These are phyloP conservation scores for Bellardia bayeri DNA, from an alignment of 2,888 invertebrate genomes.

Conservation along the genomic window DNA sequence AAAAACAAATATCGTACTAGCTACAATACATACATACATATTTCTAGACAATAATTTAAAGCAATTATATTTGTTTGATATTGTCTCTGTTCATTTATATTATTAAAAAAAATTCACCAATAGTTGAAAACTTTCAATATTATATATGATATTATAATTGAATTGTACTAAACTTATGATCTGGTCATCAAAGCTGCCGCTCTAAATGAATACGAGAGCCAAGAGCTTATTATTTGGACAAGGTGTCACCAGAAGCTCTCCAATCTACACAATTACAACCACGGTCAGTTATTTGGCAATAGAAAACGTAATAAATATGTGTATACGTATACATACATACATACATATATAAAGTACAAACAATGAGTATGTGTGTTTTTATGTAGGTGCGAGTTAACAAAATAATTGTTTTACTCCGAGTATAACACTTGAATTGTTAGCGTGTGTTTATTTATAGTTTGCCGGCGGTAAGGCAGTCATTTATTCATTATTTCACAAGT, in stretches of 20 bases:
- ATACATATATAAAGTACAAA: neutral
- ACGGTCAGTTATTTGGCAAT: neutral
- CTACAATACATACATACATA: neutral
- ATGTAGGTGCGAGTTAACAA: slow-evolving; percentile 27
- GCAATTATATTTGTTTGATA: neutral
- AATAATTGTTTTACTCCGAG: slow-evolving; percentile 48
- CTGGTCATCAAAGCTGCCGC: slow-evolving; percentile 80
- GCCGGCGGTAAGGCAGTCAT: slow-evolving; percentile 55
- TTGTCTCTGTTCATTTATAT: neutral
- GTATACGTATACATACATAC: neutral
- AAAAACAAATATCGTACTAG: too few relatives aligned
- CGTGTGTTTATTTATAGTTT: slow-evolving; percentile 36
- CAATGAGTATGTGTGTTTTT: neutral
- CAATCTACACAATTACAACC: neutral
- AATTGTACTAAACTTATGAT: slow-evolving; percentile 79
- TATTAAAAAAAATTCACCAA: neutral
- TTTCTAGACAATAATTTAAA: neutral
- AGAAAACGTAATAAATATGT: neutral
- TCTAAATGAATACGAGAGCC: slow-evolving; percentile 4
- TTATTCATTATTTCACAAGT: slow-evolving; percentile 39
- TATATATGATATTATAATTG: slow-evolving; percentile 75
- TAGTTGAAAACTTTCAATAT: slow-evolving; percentile 59
- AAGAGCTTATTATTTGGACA: slow-evolving; percentile 47
- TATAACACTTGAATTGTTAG: slow-evolving; percentile 38
- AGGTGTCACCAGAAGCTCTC: slow-evolving; percentile 51